phyloP scores from a whole-genome alignment of 2,888 invertebrate genomes.

The Dolomedes plantarius region DNA sequence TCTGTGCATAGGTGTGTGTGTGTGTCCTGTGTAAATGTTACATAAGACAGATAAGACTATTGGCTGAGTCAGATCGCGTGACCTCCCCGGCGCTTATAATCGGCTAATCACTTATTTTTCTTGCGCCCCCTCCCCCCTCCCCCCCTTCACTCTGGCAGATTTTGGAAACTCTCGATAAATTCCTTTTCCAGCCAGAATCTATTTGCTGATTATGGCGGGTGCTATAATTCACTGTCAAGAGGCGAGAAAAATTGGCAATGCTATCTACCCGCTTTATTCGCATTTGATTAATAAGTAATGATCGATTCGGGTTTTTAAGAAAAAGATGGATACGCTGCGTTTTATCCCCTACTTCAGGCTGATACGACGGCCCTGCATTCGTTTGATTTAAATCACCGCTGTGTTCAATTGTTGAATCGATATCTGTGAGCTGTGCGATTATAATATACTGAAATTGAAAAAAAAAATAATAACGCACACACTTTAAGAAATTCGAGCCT shows the following conservation, averaged over 20 bases:
- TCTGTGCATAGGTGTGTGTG: slow-evolving; percentile 36
- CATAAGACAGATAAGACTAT: slow-evolving; percentile 58
- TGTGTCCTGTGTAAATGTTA: slow-evolving; percentile 66
- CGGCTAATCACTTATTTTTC: slow-evolving; percentile 65
- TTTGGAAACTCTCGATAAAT: slow-evolving; percentile 58
- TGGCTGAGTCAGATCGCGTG: slow-evolving; percentile 54
- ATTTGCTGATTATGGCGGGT: slow-evolving; percentile 60
- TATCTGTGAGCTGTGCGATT: too few species aligned
- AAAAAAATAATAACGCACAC: too few species aligned
- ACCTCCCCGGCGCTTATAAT: slow-evolving; percentile 54
- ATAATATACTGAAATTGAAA: too few species aligned
- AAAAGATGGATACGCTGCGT: not conserved
- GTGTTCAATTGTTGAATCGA: too few species aligned
- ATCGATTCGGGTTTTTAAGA: not conserved
- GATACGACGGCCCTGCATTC: too few species aligned
- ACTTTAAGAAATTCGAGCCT: too few species aligned
- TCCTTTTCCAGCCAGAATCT: slow-evolving; percentile 37
- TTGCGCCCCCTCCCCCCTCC: not conserved
- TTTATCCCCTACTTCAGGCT: not conserved
- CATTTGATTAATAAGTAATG: slow-evolving; percentile 11
- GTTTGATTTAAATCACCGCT: too few species aligned
- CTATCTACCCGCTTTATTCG: slow-evolving; percentile 26
- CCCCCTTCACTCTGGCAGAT: slow-evolving; percentile 17
- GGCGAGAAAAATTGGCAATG: slow-evolving; percentile 36
- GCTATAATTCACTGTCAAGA: slow-evolving; percentile 62